phyloP scores from a whole-genome alignment of 2,797 vertebrate species.

The Myripristis jacobus region DNA sequence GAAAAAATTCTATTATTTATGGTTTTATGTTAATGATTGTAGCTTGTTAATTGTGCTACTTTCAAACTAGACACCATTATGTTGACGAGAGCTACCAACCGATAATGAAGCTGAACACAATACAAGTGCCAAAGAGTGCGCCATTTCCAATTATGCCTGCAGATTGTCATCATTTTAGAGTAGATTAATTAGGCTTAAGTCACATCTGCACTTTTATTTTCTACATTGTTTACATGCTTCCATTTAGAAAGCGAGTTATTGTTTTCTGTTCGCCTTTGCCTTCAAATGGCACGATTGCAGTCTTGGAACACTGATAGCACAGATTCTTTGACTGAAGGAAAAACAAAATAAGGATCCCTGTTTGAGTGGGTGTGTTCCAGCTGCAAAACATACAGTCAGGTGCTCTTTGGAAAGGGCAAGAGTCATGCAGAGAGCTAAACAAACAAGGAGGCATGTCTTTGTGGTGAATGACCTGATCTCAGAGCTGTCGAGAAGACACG shows the following conservation, averaged over 20 bases:
- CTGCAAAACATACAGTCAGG: too few relatives aligned
- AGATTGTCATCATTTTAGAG: conserved; percentile 14
- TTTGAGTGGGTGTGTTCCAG: too few relatives aligned
- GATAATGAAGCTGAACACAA: conserved; percentile 38
- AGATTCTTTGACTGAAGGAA: too few relatives aligned
- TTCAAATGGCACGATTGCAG: conserved; percentile 6
- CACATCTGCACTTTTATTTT: conserved; percentile 25
- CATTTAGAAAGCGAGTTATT: conserved; percentile 13
- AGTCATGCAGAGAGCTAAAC: too few relatives aligned
- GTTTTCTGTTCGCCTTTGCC: neutral
- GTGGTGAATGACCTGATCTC: too few relatives aligned
- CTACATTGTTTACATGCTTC: conserved; percentile 22
- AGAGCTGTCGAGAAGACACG: too few relatives aligned
- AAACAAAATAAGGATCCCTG: too few relatives aligned
- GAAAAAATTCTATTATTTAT: neutral
- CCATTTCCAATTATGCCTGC: conserved; percentile 36
- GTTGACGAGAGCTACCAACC: conserved; percentile 4
- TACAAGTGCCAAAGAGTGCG: conserved; percentile 14
- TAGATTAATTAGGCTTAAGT: conserved; percentile 27
- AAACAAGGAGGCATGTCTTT: too few relatives aligned
- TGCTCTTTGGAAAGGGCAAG: too few relatives aligned
- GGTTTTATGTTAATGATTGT: neutral
- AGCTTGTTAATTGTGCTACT: conserved; percentile 8
- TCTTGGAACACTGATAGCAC: neutral
- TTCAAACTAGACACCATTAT: conserved; percentile 27